Evolutionary conservation across 2,888 invertebrate species (phyloP), one percentile per base, ranked within the genome.

Genomic region (Drosophila mulleri): DNA sequence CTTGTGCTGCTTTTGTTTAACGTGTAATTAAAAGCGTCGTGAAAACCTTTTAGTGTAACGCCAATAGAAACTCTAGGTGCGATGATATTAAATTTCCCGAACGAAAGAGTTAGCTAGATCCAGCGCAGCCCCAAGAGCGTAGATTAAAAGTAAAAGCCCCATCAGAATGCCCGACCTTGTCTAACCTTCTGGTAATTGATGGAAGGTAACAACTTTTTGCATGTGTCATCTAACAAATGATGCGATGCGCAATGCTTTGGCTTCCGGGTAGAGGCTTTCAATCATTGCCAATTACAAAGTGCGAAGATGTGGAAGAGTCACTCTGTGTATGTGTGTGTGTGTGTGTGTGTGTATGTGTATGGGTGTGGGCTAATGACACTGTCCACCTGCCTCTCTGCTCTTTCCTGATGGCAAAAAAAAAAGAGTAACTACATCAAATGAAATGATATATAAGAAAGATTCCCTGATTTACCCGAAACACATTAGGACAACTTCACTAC

Each of bases 181-280:
- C 11, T 75, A 86, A 84, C 88, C 88, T 84, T 88, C 67, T 50
- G 73, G 61, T 75, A 70, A 85, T 76, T 76, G 83, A 84, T 79
- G 88, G 62, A 42, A 39, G 53, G 35, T 18, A 32, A 42, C 16
- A 58, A 60, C 20, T 63, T 66, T 84, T 80, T 75, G 67, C 81
- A 75, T 83, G 83, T 77, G 83, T 84, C 84, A 84, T 84, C 86
- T 86, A 72, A 88, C 88, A 88, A 84, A 84, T 86, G 81, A 81
- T 84, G 73, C 62, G 59, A 37, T 57, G 59, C 45, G 23, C 44
- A 20, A 12, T 14, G 29, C 42, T 81, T 54, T 54, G 41, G n/a
- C 18, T 44, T 54, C 67, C 57, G 48, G 35, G 50, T 60, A 56
- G 44, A 16, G 47, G 29, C 58, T 54, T 68, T 84, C 76, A 77